Conservation (phyloP, 2,888 invertebrate genomes). For the Hyposoter dolosus region DNA sequence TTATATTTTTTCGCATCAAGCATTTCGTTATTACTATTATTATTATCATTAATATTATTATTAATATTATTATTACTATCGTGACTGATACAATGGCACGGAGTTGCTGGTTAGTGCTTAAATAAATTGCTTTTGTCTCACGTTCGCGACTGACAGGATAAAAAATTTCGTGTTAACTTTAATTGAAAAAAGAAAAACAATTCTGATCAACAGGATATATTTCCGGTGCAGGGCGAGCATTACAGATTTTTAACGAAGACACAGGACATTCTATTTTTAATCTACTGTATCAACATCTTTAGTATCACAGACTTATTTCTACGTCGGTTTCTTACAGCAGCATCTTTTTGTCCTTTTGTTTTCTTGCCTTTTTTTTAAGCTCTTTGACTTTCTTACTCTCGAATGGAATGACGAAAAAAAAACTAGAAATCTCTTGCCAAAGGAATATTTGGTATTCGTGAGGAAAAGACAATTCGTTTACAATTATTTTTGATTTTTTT, state of each 20-base stretch:
- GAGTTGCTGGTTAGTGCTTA: conserved; percentile 1
- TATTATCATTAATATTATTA: conserved; percentile 12
- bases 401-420: conserved; percentile 50
- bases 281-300: conserved; percentile 54
- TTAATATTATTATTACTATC: conserved; percentile 13
- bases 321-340: conserved; percentile 58
- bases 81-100: conserved; percentile 16
- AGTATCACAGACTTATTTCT: conserved; percentile 70
- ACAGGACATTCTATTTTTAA: conserved; percentile 20
- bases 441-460: conserved; percentile 21
- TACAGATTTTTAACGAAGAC: conserved; percentile 40
- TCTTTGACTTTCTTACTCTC: not conserved
- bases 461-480: conserved; percentile 36
- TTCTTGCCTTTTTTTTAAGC: not conserved
- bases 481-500: conserved; percentile 18
- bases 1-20: conserved; percentile 30
- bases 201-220: not conserved
- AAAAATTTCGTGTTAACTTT: not conserved
- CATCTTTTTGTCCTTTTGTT: conserved; percentile 31
- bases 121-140: not conserved
- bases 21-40: conserved; percentile 13
- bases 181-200: not conserved
- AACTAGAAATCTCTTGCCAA: conserved; percentile 14
- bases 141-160: not conserved
- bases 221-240: conserved; percentile 2